Percentiles rank a stretch among this genome's conserved stretches.
Evolutionary conservation across 1,140 invertebrate genomes (phyloP).

Genomic region (Bombus sibiricus): DNA sequence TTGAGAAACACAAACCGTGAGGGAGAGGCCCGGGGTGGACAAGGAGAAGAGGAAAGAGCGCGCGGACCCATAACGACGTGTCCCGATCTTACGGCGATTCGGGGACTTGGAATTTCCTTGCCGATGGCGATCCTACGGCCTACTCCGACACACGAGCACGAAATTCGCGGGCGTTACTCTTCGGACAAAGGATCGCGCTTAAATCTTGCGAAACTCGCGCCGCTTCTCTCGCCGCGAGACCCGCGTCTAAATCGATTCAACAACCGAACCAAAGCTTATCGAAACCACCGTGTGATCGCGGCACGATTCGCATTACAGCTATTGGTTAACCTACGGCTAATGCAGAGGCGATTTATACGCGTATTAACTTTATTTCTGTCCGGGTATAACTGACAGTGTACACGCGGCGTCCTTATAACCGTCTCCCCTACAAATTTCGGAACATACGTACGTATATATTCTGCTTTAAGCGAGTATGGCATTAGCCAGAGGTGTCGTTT

Average conservation of each 20-base stretch:
- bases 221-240: neutral
- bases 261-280: no score
- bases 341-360: no score
- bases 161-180: constrained; percentile 64
- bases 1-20: constrained; percentile 40
- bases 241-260: neutral
- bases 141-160: constrained; percentile 51
- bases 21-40: constrained; percentile 21
- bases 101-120: constrained; percentile 69
- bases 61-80: constrained; percentile 78
- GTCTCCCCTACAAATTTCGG: no score
- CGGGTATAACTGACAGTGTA: no score
- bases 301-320: no score
- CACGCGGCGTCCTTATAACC: no score
- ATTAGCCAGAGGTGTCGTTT: no score
- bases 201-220: constrained; percentile 51
- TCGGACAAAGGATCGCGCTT: constrained; percentile 62
- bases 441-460: no score
- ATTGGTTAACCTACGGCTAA: no score
- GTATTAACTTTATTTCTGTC: no score
- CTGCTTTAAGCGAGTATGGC: no score
- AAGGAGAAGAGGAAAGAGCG: constrained; percentile 32
- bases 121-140: constrained; percentile 31
- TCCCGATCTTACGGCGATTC: constrained; percentile 76
- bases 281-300: neutral